Conservation (phyloP, 2,113 vertebrate species). For the Bungarus multicinctus region DNA sequence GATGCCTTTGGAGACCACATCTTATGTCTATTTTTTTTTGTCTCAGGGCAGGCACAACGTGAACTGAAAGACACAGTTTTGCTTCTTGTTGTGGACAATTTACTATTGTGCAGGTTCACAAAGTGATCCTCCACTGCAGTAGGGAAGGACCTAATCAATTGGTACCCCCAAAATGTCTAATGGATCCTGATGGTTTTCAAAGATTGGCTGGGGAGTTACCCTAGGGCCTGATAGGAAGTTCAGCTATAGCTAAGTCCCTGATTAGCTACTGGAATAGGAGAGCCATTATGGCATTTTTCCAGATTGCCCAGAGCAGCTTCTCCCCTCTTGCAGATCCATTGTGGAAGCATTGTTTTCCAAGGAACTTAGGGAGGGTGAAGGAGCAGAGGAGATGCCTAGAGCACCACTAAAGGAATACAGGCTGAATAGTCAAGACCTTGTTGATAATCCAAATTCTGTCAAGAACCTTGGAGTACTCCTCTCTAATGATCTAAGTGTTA, state of each 20-base stretch:
- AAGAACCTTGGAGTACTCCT: no score
- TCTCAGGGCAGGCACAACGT: not conserved
- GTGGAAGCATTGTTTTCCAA: not conserved
- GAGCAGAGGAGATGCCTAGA: not conserved
- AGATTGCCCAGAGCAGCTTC: not conserved
- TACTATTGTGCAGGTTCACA: not conserved
- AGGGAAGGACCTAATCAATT: not conserved
- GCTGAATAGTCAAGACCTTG: no score
- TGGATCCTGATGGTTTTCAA: not conserved
- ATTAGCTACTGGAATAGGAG: not conserved
- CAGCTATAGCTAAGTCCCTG: not conserved
- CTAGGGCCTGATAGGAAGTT: not conserved
- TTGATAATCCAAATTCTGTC: no score
- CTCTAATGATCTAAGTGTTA: no score
- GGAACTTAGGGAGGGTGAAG: not conserved
- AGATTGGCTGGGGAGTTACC: not conserved
- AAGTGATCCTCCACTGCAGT: not conserved
- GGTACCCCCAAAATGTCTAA: not conserved
- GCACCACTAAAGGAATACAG: not conserved
- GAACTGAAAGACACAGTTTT: not conserved
- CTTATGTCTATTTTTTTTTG: not conserved
- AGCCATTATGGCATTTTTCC: not conserved
- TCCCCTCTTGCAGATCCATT: not conserved
- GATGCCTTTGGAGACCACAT: not conserved
- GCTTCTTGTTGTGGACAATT: not conserved